Conservation (phyloP, 1,140 invertebrate species). For the Mya arenaria region DNA sequence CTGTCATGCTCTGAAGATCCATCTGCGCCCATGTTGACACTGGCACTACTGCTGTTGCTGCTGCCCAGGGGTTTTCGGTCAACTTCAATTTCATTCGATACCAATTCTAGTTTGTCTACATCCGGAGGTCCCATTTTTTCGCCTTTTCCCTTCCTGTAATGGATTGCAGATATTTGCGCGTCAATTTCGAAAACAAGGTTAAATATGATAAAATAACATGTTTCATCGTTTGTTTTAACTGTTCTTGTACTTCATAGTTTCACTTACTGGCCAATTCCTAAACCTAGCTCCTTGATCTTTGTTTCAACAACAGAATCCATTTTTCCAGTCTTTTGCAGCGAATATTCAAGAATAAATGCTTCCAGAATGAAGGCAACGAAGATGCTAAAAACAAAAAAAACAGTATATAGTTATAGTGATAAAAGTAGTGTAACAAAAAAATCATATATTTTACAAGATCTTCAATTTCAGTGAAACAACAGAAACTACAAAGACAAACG, state of each 20-base stretch:
- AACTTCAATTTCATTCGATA: constrained; percentile 57
- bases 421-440: too few relatives aligned
- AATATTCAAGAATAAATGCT: constrained; percentile 83
- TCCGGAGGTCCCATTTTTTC: constrained; percentile 1
- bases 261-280: constrained; percentile 78
- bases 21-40: neutral
- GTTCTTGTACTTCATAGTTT: neutral
- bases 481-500: too few relatives aligned
- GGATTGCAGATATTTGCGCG: neutral
- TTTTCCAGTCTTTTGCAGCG: constrained; percentile 77
- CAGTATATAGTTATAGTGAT: too few relatives aligned
- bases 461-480: too few relatives aligned
- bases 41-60: neutral
- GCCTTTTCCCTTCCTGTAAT: neutral
- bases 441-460: too few relatives aligned
- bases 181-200: neutral
- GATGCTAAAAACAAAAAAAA: too few relatives aligned
- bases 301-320: constrained; percentile 81
- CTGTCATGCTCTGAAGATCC: constrained; percentile 51
- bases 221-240: too few relatives aligned
- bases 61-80: constrained; percentile 9
- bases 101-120: constrained; percentile 52
- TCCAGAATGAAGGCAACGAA: constrained; percentile 84
- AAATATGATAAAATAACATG: too few relatives aligned
- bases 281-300: constrained; percentile 82